Conservation (phyloP, 1,140 invertebrate species). For the Nasonia giraulti region DNA sequence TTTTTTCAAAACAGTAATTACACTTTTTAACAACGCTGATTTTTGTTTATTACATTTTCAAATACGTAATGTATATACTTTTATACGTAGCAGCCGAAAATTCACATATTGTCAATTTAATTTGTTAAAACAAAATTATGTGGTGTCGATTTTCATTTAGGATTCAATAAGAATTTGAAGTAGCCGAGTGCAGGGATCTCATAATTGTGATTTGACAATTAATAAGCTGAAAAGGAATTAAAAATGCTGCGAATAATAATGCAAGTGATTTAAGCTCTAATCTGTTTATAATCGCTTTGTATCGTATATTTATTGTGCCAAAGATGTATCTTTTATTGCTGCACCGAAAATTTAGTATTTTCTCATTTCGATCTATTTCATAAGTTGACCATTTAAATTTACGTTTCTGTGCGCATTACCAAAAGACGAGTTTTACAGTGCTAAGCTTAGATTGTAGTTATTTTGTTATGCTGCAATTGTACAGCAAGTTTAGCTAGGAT, state of each 20-base stretch:
- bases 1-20: background rate
- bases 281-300: conserved; percentile 54
- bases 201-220: conserved; percentile 14
- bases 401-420: background rate
- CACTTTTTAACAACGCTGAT: background rate
- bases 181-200: background rate
- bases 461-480: background rate
- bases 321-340: conserved; percentile 67
- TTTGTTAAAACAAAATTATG: background rate
- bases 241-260: background rate
- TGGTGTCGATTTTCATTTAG: background rate
- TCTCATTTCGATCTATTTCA: conserved; percentile 18
- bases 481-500: conserved; percentile 20
- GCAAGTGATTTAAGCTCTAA: conserved; percentile 12
- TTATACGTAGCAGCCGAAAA: background rate
- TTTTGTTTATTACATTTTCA: background rate
- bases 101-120: background rate
- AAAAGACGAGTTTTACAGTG: conserved; percentile 19
- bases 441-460: conserved; percentile 11
- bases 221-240: background rate
- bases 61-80: background rate
- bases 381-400: conserved; percentile 20
- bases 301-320: conserved; percentile 70
- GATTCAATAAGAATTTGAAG: background rate
- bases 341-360: conserved; percentile 45